Conservation (phyloP, 2,113 vertebrate genomes). For the Cacatua alba region DNA sequence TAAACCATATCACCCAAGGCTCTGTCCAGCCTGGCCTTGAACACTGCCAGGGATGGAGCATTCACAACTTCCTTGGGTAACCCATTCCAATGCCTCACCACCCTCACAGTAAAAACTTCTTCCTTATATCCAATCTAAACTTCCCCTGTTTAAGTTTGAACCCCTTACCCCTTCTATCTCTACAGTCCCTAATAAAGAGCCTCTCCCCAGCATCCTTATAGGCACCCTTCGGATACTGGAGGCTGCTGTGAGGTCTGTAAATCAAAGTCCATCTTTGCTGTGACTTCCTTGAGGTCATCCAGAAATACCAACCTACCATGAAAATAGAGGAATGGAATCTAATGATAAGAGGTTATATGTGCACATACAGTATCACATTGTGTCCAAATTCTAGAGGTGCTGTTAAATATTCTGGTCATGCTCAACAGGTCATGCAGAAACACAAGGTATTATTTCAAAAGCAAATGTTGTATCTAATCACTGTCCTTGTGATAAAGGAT, state of each 20-base stretch:
- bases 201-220: not conserved
- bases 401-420: not conserved
- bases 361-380: fast-evolving
- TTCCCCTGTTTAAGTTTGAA: not conserved
- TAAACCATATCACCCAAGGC: too few relatives aligned
- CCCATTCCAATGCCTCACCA: too few relatives aligned
- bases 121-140: too few relatives aligned
- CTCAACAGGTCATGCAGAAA: not conserved
- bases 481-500: not conserved
- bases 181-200: not conserved
- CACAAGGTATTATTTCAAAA: not conserved
- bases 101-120: too few relatives aligned
- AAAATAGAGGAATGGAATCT: not conserved
- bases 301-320: not conserved
- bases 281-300: not conserved
- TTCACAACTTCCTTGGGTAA: too few relatives aligned
- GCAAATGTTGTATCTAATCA: not conserved
- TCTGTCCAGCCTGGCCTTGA: too few relatives aligned
- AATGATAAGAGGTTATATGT: not conserved
- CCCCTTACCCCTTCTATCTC: not conserved
- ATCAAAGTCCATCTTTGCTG: not conserved
- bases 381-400: not conserved
- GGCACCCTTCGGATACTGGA: not conserved
- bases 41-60: too few relatives aligned
- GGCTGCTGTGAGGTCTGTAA: not conserved